A percentile compares a stretch with the other conserved stretches of the same genome.
Conservation (phyloP, 2,113 vertebrate species). For the Ochotona curzoniae region DNA sequence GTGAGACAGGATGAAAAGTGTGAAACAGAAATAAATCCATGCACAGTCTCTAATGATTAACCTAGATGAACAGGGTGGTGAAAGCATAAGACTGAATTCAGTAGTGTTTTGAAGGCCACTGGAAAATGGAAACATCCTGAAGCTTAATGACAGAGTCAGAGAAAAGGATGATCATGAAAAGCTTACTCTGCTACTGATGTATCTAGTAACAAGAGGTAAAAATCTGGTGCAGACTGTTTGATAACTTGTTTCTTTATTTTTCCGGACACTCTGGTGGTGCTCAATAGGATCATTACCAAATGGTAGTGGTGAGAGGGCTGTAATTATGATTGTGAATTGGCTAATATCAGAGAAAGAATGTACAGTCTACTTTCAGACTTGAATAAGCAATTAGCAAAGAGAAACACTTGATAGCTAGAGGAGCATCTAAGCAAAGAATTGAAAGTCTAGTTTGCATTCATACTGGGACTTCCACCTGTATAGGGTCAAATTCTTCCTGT, state of each 20-base stretch:
- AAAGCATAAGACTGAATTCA: neutral
- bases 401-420: too few species aligned
- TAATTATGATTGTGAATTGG: neutral
- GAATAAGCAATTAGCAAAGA: too few species aligned
- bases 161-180: neutral
- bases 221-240: neutral
- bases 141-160: neutral
- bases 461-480: too few species aligned
- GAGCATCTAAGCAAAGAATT: too few species aligned
- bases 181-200: neutral
- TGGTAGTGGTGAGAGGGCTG: neutral
- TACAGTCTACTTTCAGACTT: too few species aligned
- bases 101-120: neutral
- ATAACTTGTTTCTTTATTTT: neutral
- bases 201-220: neutral
- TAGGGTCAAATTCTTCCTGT: too few species aligned
- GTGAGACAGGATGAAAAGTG: neutral
- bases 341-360: neutral
- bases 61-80: neutral
- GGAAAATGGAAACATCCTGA: neutral
- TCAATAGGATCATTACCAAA: neutral
- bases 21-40: neutral
- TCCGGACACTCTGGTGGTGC: neutral
- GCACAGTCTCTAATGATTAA: neutral
- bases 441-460: too few species aligned